Base-by-base conservation (phyloP, 1,140 invertebrate genomes). In the Heterodera carotae region DNA sequence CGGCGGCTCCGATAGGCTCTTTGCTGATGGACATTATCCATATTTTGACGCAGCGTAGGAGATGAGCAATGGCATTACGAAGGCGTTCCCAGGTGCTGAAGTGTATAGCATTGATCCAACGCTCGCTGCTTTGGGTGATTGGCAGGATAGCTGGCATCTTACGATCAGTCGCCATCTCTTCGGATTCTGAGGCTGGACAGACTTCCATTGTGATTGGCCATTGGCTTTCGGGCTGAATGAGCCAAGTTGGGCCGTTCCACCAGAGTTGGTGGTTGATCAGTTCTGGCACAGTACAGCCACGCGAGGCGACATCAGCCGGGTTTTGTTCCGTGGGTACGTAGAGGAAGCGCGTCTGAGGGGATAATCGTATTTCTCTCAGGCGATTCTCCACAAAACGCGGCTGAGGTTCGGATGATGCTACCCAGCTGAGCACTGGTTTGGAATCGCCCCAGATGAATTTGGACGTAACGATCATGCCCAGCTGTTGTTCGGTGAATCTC, bases 371-470 rank as follows among this genome's bases (percentile, higher is more conserved):
- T 39, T 69, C 62, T 2, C 4, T 59, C 4, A 82, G 29, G 18
- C 81, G 71, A 48, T 82, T 82, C n/a, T 67, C 29, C 22, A 80
- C 67, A 10, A 69, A 69, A 22, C 67, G 18, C 2, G 67, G 67
- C 25, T 69, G 67, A 22, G 4, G 34, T 31, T 69, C 67, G 22
- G 34, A 39, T 33, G 25, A 76, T 0, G n/a, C 22, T 6, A 83
- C 60, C 78, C 78, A 77, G 12, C 62, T 18, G 3, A 82, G 53
- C 10, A 34, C 78, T 25, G 25, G 36, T 27, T 48, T 48, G 56
- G 81, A 81, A 59, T 82, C 81, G 7, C 56, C 53, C 81, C 81
- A 82, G 25, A 83, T n/a, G 33, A 74, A 48, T 1, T 66, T 29
- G 48, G 27, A 31, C 1, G 27, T 6, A 25, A 76, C 75, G 1